Evolutionary conservation across 2,113 vertebrate genomes (phyloP).

Genomic region (Campylomormyrus tamandua): DNA sequence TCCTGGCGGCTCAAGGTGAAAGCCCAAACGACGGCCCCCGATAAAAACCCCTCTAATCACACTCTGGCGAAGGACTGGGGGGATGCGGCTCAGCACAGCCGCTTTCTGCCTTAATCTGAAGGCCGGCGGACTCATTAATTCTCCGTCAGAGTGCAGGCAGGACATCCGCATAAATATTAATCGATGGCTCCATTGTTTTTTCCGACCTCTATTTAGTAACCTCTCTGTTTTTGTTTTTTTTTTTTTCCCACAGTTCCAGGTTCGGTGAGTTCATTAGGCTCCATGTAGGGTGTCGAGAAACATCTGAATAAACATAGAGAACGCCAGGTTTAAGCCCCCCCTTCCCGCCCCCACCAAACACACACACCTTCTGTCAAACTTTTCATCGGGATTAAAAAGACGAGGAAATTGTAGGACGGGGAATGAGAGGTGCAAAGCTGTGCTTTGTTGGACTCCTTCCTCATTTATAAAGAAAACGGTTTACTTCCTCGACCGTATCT

Average conservation of each 20-base stretch:
- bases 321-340: constrained; percentile 45
- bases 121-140: constrained; percentile 57
- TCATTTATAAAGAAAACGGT: constrained; percentile 33
- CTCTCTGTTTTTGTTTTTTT: constrained; percentile 29
- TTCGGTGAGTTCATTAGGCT: constrained; percentile 59
- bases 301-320: constrained; percentile 7
- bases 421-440: background rate
- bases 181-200: constrained; percentile 34
- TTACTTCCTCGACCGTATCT: constrained; percentile 33
- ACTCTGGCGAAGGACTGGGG: constrained; percentile 28
- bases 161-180: constrained; percentile 61
- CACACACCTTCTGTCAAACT: constrained; percentile 12
- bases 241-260: constrained; percentile 45
- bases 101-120: constrained; percentile 41
- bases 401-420: background rate
- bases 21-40: constrained; percentile 40
- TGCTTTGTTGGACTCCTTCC: background rate
- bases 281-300: constrained; percentile 45
- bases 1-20: constrained; percentile 57
- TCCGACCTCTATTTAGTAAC: constrained; percentile 29
- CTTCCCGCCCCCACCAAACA: constrained; percentile 39
- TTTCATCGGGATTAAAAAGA: background rate
- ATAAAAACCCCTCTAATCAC: constrained; percentile 55
- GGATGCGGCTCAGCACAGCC: constrained; percentile 17
- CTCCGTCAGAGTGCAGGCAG: constrained; percentile 42